These are phyloP conservation scores for Serinus canaria DNA, from an alignment of 2,113 vertebrate species.

Conservation along the genomic window DNA sequence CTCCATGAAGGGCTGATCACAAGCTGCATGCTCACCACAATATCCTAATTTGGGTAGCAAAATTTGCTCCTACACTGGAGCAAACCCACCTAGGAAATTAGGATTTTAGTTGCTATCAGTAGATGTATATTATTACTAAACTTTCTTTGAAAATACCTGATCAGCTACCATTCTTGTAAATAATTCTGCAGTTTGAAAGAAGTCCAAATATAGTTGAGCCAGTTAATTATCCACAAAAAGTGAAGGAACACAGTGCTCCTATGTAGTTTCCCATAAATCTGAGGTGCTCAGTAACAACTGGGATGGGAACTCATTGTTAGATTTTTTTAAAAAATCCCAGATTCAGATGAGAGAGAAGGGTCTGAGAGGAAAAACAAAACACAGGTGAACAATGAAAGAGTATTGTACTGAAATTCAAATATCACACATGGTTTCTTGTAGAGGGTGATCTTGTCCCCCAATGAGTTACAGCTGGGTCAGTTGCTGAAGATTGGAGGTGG, in stretches of 20 bases:
- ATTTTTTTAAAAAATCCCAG: background rate
- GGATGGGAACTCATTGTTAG: background rate
- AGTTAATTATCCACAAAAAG: background rate
- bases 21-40: background rate
- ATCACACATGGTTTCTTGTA: background rate
- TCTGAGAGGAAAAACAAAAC: background rate
- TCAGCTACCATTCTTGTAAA: background rate
- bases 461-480: no score
- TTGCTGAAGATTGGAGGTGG: no score
- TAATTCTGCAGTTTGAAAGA: background rate
- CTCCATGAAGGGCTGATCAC: background rate
- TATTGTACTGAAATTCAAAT: background rate
- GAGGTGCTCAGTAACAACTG: background rate
- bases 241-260: background rate
- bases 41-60: background rate
- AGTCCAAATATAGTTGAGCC: background rate
- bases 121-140: background rate
- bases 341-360: background rate
- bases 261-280: background rate
- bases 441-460: no score
- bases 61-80: background rate
- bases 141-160: background rate
- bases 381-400: background rate
- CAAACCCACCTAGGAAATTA: background rate
- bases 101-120: background rate